A percentile compares a stretch with the other conserved stretches of the same genome.
Conservation (phyloP, 2,797 vertebrate species). For the Mormyrus hasselquistii region DNA sequence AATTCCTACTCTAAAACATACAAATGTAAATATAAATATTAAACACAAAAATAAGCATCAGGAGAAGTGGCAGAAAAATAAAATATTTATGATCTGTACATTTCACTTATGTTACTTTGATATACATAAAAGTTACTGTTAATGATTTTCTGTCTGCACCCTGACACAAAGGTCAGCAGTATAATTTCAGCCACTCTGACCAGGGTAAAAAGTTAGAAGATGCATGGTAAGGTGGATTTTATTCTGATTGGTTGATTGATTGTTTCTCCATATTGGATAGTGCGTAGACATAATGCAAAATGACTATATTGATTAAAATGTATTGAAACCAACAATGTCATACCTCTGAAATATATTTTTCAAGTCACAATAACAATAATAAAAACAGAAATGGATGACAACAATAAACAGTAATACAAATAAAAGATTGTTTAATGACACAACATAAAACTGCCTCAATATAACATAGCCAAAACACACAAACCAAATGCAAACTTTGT, state of each 20-base stretch:
- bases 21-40: neutral
- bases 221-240: neutral
- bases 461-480: neutral
- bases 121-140: neutral
- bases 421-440: neutral
- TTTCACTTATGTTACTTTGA: neutral
- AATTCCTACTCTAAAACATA: neutral
- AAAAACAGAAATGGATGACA: neutral
- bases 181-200: neutral
- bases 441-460: neutral
- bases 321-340: neutral
- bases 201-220: neutral
- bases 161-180: neutral
- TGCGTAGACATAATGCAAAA: neutral
- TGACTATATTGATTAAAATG: neutral
- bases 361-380: neutral
- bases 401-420: neutral
- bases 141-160: neutral
- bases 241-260: neutral
- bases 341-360: neutral
- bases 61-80: neutral
- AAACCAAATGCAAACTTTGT: neutral
- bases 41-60: neutral
- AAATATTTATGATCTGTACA: neutral
- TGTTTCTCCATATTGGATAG: neutral